A percentile compares a stretch with the other conserved stretches of the same genome.
Conservation (phyloP, 1,140 invertebrate species). For the Coelopa frigida region DNA sequence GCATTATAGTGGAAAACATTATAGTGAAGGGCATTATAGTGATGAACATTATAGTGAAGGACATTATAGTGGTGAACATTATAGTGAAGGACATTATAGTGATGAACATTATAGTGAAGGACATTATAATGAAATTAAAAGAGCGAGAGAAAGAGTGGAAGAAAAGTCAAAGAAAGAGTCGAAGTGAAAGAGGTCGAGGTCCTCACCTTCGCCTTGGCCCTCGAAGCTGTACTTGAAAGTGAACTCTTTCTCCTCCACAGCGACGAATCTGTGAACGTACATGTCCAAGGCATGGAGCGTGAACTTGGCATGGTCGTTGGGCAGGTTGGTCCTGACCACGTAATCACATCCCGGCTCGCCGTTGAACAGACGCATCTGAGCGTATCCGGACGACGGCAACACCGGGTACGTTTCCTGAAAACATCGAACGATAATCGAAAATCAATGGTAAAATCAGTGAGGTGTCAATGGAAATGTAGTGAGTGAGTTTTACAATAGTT, state of each 20-base stretch:
- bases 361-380: constrained; percentile 68
- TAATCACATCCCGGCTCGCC: constrained; percentile 47
- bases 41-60: too few species aligned
- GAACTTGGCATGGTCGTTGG: constrained; percentile 16
- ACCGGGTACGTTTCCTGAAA: constrained; percentile 54
- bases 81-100: too few species aligned
- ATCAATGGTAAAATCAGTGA: neutral
- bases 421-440: neutral
- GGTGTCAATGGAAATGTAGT: too few species aligned
- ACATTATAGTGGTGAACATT: too few species aligned
- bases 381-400: constrained; percentile 50
- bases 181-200: too few species aligned
- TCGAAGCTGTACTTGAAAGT: constrained; percentile 22
- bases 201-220: constrained; percentile 19
- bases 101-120: too few species aligned
- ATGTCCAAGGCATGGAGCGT: constrained; percentile 29
- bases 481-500: too few species aligned
- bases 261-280: constrained; percentile 32
- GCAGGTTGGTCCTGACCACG: constrained; percentile 21
- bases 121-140: too few species aligned
- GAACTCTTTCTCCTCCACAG: constrained; percentile 20
- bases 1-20: neutral
- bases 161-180: too few species aligned
- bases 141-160: too few species aligned
- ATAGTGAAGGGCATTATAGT: neutral